Conservation (phyloP, 2,113 vertebrate genomes). For the Ophthalmolycus amberensis region DNA sequence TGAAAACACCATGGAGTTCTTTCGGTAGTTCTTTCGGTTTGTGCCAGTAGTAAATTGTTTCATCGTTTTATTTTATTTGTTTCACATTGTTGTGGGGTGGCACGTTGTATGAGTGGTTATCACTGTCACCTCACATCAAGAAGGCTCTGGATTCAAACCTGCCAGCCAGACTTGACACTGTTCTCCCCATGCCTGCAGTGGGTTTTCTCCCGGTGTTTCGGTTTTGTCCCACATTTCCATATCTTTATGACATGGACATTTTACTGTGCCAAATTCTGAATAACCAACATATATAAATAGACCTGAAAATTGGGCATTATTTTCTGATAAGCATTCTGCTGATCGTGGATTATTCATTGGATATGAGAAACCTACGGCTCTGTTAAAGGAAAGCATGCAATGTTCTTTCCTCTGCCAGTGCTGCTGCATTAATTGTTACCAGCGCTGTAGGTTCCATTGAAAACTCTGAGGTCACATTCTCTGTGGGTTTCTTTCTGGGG, state of each 20-base stretch:
- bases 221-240: neutral
- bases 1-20: too few relatives aligned
- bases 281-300: neutral
- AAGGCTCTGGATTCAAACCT: too few relatives aligned
- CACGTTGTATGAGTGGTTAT: too few relatives aligned
- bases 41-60: too few relatives aligned
- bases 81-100: too few relatives aligned
- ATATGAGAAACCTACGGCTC: neutral
- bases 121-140: too few relatives aligned
- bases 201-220: too few relatives aligned
- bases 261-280: neutral
- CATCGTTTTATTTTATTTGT: too few relatives aligned
- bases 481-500: neutral
- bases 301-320: neutral
- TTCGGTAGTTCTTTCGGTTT: too few relatives aligned
- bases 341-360: neutral
- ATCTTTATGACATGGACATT: neutral
- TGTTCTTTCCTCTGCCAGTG: conserved; percentile 14
- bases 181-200: too few relatives aligned
- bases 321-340: neutral
- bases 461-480: conserved; percentile 18
- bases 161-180: too few relatives aligned
- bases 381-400: neutral
- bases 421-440: conserved; percentile 39
- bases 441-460: conserved; percentile 17